Percentiles rank a stretch among this genome's conserved stretches.
These are phyloP conservation scores for Thunnus thynnus DNA, from an alignment of 2,113 vertebrate genomes.

Conservation along the genomic window DNA sequence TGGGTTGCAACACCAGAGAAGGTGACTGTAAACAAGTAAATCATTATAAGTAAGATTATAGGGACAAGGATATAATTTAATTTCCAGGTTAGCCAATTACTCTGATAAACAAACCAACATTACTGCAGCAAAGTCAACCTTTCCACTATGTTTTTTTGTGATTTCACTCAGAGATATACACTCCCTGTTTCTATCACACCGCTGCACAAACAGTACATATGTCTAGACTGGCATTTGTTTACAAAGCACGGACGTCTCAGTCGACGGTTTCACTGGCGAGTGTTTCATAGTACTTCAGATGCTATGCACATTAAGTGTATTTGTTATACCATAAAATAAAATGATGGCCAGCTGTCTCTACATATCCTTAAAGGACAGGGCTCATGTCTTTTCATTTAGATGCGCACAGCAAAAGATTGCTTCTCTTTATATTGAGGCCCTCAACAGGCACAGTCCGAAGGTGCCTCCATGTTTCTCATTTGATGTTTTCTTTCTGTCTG, in stretches of 20 bases:
- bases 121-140: background rate
- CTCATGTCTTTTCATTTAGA: slow-evolving; percentile 37
- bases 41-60: background rate
- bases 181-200: slow-evolving; percentile 4
- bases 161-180: slow-evolving; percentile 9
- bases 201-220: background rate
- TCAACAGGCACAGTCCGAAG: background rate
- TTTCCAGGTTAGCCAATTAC: background rate
- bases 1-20: background rate
- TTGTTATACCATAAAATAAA: slow-evolving; percentile 51
- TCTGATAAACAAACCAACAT: background rate
- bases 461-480: background rate
- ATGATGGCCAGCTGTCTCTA: slow-evolving; percentile 34
- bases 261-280: slow-evolving; percentile 23
- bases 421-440: background rate
- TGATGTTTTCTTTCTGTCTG: slow-evolving; percentile 3
- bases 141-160: background rate
- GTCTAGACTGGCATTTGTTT: slow-evolving; percentile 35
- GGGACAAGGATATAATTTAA: background rate
- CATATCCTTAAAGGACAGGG: slow-evolving; percentile 11
- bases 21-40: background rate
- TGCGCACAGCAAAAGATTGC: background rate
- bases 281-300: slow-evolving; percentile 8
- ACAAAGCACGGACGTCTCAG: slow-evolving; percentile 12
- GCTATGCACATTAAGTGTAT: slow-evolving; percentile 20